A percentile compares a stretch with the other conserved stretches of the same genome.
These are phyloP conservation scores for Carcinoscorpius rotundicauda DNA, from an alignment of 1,140 invertebrate genomes.

Conservation along the genomic window DNA sequence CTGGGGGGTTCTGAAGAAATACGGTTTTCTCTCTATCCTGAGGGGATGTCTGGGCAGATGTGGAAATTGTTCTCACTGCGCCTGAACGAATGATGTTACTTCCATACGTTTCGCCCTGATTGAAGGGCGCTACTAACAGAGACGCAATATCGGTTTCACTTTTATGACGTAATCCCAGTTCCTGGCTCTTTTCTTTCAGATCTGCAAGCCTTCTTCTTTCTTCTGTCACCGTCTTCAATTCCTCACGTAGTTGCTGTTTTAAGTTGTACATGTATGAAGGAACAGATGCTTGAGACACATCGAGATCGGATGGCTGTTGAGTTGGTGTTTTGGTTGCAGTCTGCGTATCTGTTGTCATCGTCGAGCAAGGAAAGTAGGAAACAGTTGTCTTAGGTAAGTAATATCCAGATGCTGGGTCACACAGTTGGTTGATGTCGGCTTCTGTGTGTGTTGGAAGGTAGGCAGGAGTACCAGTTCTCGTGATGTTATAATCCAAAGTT, in stretches of 20 bases:
- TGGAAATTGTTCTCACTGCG: no score
- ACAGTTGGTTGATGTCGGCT: neutral
- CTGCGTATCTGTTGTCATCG: slow-evolving; percentile 6
- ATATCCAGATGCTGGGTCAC: slow-evolving; percentile 6
- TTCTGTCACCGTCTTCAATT: slow-evolving; percentile 38
- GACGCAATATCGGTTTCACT: no score
- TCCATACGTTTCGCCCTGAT: no score
- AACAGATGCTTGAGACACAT: slow-evolving; percentile 26
- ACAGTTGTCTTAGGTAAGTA: slow-evolving; percentile 1
- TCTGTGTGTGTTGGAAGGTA: neutral
- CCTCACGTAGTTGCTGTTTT: slow-evolving; percentile 43
- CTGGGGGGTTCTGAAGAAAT: no score
- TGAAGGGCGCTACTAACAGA: no score
- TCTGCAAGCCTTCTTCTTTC: slow-evolving; percentile 35
- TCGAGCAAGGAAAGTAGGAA: slow-evolving; percentile 11
- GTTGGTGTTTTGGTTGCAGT: neutral
- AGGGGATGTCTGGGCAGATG: no score
- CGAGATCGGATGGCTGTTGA: neutral
- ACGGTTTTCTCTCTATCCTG: no score
- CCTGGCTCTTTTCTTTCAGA: slow-evolving; percentile 28
- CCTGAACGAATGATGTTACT: no score
- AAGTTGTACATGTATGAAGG: slow-evolving; percentile 41
- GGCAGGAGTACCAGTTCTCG: neutral
- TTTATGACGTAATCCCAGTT: no score
- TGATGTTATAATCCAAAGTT: neutral